Conservation (phyloP, 2,888 invertebrate species). For the Andrena camellia region DNA sequence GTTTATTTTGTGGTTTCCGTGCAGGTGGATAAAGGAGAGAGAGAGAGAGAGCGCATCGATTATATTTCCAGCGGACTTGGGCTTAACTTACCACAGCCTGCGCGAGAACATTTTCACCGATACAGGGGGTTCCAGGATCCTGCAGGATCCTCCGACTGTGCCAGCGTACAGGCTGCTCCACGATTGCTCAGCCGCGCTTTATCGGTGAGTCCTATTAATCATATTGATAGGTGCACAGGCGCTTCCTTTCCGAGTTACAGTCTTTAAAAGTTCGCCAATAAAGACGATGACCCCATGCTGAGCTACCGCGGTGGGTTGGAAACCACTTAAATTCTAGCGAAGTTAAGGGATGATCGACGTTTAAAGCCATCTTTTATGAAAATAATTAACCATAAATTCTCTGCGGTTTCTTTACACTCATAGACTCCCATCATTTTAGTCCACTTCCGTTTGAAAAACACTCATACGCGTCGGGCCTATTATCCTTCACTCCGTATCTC, state of each 20-base stretch:
- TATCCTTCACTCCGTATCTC: too few species aligned
- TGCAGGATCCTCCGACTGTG: background rate
- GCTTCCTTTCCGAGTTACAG: background rate
- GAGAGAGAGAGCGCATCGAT: background rate
- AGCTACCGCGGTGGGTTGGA: too few species aligned
- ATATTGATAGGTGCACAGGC: too few species aligned
- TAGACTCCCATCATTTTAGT: background rate
- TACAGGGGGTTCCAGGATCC: background rate
- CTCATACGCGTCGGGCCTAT: background rate
- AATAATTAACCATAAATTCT: conserved; percentile 1
- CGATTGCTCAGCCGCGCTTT: too few species aligned
- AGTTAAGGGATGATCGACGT: too few species aligned
- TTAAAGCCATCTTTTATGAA: too few species aligned
- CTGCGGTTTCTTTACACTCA: background rate
- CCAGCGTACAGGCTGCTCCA: too few species aligned
- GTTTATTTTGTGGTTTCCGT: conserved; percentile 50
- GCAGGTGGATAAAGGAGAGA: conserved; percentile 11
- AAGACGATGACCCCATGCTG: too few species aligned
- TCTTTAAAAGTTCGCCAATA: too few species aligned
- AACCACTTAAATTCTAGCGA: too few species aligned
- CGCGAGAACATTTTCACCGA: background rate
- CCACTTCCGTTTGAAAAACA: background rate
- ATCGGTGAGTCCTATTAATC: too few species aligned
- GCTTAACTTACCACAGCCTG: background rate
- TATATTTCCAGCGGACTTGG: conserved; percentile 15